Evolutionary conservation across 2,797 vertebrate species (phyloP).

Genomic region (Danionella dracula): DNA sequence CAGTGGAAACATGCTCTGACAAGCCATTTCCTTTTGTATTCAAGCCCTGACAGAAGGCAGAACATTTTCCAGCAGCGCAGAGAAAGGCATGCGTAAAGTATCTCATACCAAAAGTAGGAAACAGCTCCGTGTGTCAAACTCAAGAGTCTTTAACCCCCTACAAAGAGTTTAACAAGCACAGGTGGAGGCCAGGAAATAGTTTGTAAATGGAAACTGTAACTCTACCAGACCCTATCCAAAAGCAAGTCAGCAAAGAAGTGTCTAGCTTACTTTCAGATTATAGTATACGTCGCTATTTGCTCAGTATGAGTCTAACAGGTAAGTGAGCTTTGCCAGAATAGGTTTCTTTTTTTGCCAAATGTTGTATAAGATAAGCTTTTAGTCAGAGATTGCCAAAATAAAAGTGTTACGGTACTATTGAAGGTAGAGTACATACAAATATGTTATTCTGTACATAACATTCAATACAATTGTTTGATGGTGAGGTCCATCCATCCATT

Average conservation of each 20-base stretch:
- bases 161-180: neutral
- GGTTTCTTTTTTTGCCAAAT: too few relatives aligned
- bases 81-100: conserved; percentile 1
- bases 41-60: conserved; percentile 14
- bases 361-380: too few relatives aligned
- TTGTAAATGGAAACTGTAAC: conserved; percentile 6
- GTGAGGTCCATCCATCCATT: too few relatives aligned
- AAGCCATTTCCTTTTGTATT: neutral
- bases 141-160: neutral
- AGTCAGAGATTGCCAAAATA: too few relatives aligned
- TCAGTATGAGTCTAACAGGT: too few relatives aligned
- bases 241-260: neutral
- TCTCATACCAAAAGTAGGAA: conserved; percentile 7
- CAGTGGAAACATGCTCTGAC: conserved; percentile 4
- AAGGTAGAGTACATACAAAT: too few relatives aligned
- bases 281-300: too few relatives aligned
- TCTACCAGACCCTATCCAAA: neutral
- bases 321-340: too few relatives aligned
- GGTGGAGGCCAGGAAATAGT: conserved; percentile 5
- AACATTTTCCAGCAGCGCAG: neutral
- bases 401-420: too few relatives aligned
- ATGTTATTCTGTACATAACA: too few relatives aligned
- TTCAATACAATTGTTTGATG: too few relatives aligned
- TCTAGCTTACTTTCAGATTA: neutral
- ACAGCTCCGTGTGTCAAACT: neutral